phyloP scores from a whole-genome alignment of 2,113 vertebrate species.

The Hypocryptadius cinnamomeus region DNA sequence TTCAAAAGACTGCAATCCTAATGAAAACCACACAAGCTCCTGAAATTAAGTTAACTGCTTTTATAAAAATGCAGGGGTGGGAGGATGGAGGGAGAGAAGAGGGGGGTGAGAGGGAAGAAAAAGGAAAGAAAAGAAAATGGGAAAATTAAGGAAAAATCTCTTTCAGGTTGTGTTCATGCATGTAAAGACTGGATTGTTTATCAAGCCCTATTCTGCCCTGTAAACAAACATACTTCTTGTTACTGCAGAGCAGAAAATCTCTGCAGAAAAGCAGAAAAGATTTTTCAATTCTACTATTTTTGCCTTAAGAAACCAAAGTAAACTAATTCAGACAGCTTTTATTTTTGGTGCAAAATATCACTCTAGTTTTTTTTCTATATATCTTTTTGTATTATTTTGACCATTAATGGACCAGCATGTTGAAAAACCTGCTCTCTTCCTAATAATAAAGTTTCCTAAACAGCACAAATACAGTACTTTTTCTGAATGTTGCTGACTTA shows the following conservation, averaged over 20 bases:
- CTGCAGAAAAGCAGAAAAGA: too few relatives aligned
- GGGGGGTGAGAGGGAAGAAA: background rate
- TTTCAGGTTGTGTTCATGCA: slow-evolving; percentile 45
- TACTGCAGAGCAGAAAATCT: background rate
- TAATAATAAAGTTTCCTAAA: background rate
- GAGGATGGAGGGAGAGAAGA: background rate
- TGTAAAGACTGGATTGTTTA: slow-evolving; percentile 57
- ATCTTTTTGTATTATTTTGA: background rate
- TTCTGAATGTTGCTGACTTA: background rate
- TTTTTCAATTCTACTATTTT: background rate
- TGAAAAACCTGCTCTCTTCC: background rate
- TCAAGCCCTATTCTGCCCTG: slow-evolving; percentile 2
- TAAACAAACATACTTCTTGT: slow-evolving; percentile 22
- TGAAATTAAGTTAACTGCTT: slow-evolving; percentile 73
- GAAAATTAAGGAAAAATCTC: slow-evolving; percentile 2
- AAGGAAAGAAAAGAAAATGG: background rate
- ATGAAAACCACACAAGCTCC: slow-evolving; percentile 75
- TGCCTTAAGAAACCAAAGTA: background rate
- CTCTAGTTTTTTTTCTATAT: background rate
- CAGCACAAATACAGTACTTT: background rate
- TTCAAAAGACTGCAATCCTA: slow-evolving; percentile 73
- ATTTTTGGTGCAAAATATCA: background rate
- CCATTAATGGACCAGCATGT: too few relatives aligned
- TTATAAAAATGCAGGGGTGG: background rate
- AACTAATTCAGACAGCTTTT: background rate